These are phyloP conservation scores for Laticauda colubrina DNA, from an alignment of 2,113 vertebrate species.

Conservation along the genomic window DNA sequence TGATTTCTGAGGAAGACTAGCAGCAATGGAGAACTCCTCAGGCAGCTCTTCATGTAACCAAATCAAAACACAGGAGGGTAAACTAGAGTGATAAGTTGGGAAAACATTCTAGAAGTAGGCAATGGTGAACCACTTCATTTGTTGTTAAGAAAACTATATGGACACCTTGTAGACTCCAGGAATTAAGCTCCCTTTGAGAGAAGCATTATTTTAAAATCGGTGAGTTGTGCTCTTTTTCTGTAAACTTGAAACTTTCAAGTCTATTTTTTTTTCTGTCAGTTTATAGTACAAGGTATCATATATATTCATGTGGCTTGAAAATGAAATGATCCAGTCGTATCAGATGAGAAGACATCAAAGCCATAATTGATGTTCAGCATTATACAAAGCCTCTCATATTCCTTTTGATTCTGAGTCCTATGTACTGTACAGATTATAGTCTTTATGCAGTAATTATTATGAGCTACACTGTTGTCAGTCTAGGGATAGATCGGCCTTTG, in stretches of 20 bases:
- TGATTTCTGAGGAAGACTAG: not conserved
- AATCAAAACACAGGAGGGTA: not conserved
- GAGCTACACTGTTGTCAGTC: constrained; percentile 23
- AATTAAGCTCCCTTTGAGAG: not conserved
- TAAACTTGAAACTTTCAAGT: constrained; percentile 3
- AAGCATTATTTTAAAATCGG: constrained; percentile 3
- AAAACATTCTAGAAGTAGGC: not conserved
- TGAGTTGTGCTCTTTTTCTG: not conserved
- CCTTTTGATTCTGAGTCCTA: constrained; percentile 47
- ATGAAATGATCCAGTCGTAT: constrained; percentile 31
- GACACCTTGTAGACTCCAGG: not conserved
- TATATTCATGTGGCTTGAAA: constrained; percentile 25
- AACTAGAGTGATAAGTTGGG: not conserved
- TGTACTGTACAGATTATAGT: constrained; percentile 25
- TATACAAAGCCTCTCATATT: constrained; percentile 55
- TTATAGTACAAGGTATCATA: not conserved
- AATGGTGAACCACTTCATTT: not conserved
- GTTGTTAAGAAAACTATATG: not conserved
- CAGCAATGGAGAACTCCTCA: not conserved
- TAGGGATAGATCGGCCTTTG: constrained; percentile 55
- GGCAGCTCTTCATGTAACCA: not conserved
- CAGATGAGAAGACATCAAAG: constrained; percentile 44
- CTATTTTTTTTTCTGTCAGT: constrained; percentile 25
- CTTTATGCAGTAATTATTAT: constrained; percentile 36
- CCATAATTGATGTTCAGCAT: constrained; percentile 30